These are phyloP conservation scores for Tridacna crocea DNA, from an alignment of 2,888 invertebrate genomes.

Conservation along the genomic window DNA sequence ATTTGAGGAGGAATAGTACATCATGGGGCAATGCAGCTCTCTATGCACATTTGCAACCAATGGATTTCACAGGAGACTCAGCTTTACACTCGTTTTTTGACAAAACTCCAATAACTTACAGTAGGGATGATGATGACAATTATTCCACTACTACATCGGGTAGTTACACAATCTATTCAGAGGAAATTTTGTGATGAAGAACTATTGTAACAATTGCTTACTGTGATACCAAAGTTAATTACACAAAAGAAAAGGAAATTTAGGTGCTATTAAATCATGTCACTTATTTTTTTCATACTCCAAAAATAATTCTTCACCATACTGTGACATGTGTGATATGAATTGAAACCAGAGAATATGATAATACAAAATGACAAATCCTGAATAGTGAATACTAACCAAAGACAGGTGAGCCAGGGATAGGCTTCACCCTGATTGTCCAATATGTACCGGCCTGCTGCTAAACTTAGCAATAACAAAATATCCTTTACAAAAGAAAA, in stretches of 20 bases:
- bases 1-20: constrained; percentile 29
- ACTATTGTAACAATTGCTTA: background rate
- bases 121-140: constrained; percentile 56
- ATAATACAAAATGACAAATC: background rate
- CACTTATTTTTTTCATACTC: constrained; percentile 21
- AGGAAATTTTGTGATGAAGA: constrained; percentile 57
- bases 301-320: constrained; percentile 8
- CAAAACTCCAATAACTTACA: constrained; percentile 46
- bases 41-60: constrained; percentile 40
- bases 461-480: no score
- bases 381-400: background rate
- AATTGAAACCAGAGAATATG: constrained; percentile 17
- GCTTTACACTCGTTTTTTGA: constrained; percentile 62
- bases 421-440: background rate
- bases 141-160: constrained; percentile 63
- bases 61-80: constrained; percentile 63
- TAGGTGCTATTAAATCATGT: constrained; percentile 15
- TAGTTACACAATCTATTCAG: constrained; percentile 60
- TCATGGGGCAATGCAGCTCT: constrained; percentile 55
- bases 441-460: background rate
- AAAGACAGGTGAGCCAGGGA: background rate
- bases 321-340: constrained; percentile 25
- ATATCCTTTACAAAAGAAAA: no score
- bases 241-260: background rate
- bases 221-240: constrained; percentile 30